A percentile compares a stretch with the other conserved stretches of the same genome.
These are phyloP conservation scores for Ispidina picta DNA, from an alignment of 2,797 vertebrate genomes.

Conservation along the genomic window DNA sequence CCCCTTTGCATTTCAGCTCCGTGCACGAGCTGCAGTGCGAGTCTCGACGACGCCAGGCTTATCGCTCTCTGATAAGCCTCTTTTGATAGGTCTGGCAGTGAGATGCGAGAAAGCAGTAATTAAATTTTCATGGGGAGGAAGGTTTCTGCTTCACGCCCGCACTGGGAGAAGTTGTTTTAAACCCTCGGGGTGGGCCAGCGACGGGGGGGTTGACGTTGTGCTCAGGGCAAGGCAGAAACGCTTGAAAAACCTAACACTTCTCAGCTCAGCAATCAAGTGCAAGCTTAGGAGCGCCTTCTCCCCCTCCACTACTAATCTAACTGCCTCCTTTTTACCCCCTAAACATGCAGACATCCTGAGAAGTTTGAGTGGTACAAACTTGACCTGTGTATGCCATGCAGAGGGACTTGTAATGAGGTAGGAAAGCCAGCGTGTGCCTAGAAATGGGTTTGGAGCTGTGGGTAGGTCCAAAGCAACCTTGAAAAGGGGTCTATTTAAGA, in stretches of 20 bases:
- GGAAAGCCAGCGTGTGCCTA: background rate
- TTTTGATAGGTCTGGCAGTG: background rate
- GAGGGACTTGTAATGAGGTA: background rate
- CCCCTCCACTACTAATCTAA: accelerated
- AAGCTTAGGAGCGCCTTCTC: background rate
- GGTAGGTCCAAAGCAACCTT: background rate
- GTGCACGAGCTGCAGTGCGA: background rate
- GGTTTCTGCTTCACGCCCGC: background rate
- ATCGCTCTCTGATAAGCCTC: background rate
- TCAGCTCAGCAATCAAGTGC: background rate
- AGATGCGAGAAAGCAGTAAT: background rate
- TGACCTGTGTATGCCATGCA: accelerated
- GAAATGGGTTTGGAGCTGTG: background rate
- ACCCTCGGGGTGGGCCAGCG: background rate
- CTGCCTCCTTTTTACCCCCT: background rate
- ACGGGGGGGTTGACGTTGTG: background rate
- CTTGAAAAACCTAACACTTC: accelerated
- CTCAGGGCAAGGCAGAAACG: background rate
- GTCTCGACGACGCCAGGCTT: background rate
- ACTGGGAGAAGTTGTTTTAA: background rate
- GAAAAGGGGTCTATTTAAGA: background rate
- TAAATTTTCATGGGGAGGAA: background rate
- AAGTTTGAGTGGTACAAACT: background rate
- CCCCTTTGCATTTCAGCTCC: background rate
- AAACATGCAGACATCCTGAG: accelerated